phyloP scores from a whole-genome alignment of 2,888 invertebrate genomes.

The Uloborus plumipes region DNA sequence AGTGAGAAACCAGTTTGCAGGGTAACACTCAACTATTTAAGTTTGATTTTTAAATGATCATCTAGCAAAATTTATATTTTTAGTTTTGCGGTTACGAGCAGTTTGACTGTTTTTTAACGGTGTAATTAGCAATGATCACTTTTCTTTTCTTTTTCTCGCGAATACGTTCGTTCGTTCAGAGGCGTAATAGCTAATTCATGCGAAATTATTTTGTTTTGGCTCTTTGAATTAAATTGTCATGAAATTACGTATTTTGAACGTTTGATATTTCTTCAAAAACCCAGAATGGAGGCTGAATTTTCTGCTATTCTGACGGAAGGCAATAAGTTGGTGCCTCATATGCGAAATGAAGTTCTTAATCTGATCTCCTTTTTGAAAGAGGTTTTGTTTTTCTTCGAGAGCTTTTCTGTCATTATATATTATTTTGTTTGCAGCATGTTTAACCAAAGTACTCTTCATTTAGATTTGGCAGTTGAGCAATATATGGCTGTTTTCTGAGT shows the following conservation, averaged over 20 bases:
- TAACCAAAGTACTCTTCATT: too few species aligned
- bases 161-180: not conserved
- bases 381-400: too few species aligned
- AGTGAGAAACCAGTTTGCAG: too few species aligned
- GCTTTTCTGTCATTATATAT: too few species aligned
- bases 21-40: not conserved
- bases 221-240: not conserved
- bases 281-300: conserved; percentile 43
- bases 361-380: conserved; percentile 41
- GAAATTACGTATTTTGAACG: too few species aligned
- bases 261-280: not conserved
- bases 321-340: conserved; percentile 32
- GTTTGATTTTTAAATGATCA: not conserved
- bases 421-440: too few species aligned
- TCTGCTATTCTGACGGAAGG: conserved; percentile 31
- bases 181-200: not conserved
- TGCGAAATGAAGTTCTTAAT: conserved; percentile 51
- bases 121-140: too few species aligned
- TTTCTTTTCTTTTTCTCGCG: too few species aligned
- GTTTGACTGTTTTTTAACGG: too few species aligned
- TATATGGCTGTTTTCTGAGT: too few species aligned
- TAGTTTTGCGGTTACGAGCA: too few species aligned
- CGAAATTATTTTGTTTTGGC: not conserved
- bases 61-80: not conserved
- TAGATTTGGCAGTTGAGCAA: too few species aligned